A percentile compares a stretch with the other conserved stretches of the same genome.
phyloP scores from a whole-genome alignment of 2,113 vertebrate genomes.

The Urocolius indicus region DNA sequence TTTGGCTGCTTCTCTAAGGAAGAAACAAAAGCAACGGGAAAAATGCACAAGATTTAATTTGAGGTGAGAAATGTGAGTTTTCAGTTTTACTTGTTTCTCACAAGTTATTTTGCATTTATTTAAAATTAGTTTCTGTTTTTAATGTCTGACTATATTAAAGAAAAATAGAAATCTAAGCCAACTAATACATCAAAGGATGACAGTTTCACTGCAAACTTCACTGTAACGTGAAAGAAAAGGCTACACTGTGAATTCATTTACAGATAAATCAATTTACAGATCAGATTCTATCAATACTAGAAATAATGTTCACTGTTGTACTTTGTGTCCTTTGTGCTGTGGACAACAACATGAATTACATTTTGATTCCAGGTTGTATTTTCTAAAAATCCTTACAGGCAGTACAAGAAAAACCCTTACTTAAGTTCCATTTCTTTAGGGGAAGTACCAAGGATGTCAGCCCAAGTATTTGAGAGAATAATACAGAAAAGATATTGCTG shows the following conservation, averaged over 20 bases:
- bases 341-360: background rate
- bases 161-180: background rate
- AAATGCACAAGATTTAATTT: background rate
- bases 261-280: no score
- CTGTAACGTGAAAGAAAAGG: background rate
- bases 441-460: background rate
- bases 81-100: background rate
- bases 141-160: background rate
- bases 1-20: background rate
- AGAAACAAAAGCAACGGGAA: background rate
- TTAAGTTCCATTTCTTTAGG: background rate
- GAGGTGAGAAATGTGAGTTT: background rate
- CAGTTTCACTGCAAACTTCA: background rate
- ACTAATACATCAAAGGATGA: background rate
- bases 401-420: background rate
- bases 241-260: background rate
- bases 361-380: background rate
- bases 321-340: background rate
- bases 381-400: background rate
- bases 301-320: background rate
- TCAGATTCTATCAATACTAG: no score
- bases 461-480: background rate
- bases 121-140: background rate
- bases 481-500: background rate
- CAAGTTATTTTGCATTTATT: background rate